Evolutionary conservation across 2,113 vertebrate species (phyloP).

Genomic region (Argyrosomus japonicus): DNA sequence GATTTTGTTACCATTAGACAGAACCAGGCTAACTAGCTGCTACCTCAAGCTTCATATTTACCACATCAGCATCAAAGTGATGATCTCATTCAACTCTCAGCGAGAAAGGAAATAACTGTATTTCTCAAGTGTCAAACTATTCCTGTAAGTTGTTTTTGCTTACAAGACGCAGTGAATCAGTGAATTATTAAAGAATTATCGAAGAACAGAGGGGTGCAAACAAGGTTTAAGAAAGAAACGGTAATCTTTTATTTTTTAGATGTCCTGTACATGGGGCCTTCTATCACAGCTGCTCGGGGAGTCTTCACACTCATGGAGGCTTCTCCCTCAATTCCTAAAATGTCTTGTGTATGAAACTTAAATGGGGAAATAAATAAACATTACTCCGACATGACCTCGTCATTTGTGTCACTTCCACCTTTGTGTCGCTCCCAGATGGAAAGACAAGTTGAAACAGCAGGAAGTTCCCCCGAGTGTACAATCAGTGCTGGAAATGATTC

Average conservation of each 20-base stretch:
- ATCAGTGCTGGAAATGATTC: not conserved
- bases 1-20: not conserved
- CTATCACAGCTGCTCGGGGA: conserved; percentile 13
- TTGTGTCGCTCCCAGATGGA: not conserved
- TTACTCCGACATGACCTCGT: conserved; percentile 14
- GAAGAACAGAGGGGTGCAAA: conserved; percentile 20
- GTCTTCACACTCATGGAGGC: conserved; percentile 33
- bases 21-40: not conserved
- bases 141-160: not conserved
- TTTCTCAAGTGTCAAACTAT: not conserved
- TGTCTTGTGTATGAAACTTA: conserved; percentile 4
- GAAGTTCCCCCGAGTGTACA: not conserved
- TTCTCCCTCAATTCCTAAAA: not conserved
- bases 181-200: not conserved
- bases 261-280: not conserved
- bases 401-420: conserved; percentile 7
- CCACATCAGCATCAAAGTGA: not conserved
- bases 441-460: conserved; percentile 1
- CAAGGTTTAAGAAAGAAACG: conserved; percentile 27
- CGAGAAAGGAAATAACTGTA: not conserved
- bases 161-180: not conserved
- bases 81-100: too few species aligned
- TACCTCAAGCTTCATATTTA: not conserved
- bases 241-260: conserved; percentile 29
- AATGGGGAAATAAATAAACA: conserved; percentile 48